A percentile compares a stretch with the other conserved stretches of the same genome.
These are phyloP conservation scores for Eumaeus atala DNA, from an alignment of 1,140 invertebrate genomes.

Conservation along the genomic window DNA sequence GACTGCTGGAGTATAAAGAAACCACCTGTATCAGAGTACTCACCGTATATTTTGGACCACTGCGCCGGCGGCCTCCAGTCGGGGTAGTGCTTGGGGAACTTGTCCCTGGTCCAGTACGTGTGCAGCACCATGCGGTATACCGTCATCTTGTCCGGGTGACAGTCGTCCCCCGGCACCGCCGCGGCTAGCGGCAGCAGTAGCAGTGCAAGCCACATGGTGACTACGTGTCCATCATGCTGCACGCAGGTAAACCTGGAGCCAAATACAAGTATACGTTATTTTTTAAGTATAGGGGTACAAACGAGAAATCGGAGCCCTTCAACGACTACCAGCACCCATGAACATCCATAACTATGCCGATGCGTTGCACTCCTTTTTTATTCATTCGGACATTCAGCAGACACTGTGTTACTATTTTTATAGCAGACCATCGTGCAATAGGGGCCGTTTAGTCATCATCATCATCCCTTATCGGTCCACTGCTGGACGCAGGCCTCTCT, in stretches of 20 bases:
- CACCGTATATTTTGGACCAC: conserved; percentile 92
- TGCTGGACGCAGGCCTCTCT: no score
- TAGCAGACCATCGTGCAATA: no score
- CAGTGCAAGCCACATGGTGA: conserved; percentile 33
- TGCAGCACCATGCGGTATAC: conserved; percentile 89
- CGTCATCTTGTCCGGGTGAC: conserved; percentile 78
- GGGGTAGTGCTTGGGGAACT: conserved; percentile 93
- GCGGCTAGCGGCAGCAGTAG: conserved; percentile 39
- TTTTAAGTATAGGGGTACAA: not conserved
- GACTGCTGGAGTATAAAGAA: no score
- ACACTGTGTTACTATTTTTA: no score
- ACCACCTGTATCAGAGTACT: conserved; percentile 73
- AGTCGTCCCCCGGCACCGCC: conserved; percentile 50
- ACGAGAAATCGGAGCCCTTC: no score
- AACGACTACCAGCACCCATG: no score
- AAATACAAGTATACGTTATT: conserved; percentile 9
- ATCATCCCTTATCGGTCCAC: no score
- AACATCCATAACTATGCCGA: no score
- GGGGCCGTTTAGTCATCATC: no score
- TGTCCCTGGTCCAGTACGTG: conserved; percentile 91
- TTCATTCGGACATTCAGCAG: no score
- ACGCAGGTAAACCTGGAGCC: conserved; percentile 40
- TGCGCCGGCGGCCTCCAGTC: conserved; percentile 93
- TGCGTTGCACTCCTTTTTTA: no score
- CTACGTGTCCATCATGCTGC: conserved; percentile 40